phyloP scores from a whole-genome alignment of 1,140 invertebrate species.

The Apis cerana region DNA sequence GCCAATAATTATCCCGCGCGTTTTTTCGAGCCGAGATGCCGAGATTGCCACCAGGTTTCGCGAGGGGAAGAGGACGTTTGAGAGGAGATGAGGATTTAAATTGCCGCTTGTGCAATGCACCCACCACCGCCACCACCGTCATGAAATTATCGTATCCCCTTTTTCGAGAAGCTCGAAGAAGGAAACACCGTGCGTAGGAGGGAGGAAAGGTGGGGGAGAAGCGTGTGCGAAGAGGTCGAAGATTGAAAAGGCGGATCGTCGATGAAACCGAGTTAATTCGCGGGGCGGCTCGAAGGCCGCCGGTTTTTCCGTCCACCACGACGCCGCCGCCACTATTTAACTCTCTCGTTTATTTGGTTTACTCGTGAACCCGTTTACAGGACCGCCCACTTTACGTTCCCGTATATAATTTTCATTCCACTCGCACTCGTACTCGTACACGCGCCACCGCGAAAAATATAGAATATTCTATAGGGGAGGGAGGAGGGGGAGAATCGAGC shows the following conservation, averaged over 20 bases:
- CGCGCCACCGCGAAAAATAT: constrained; percentile 39
- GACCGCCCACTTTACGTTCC: constrained; percentile 45
- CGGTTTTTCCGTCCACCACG: background rate
- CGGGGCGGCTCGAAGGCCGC: background rate
- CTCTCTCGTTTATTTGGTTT: constrained; percentile 47
- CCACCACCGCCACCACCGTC: constrained; percentile 22
- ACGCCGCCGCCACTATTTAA: background rate
- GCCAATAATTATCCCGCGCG: background rate
- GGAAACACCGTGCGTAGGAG: background rate
- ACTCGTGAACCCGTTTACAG: constrained; percentile 43
- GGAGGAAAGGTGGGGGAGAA: background rate
- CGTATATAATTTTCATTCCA: constrained; percentile 55
- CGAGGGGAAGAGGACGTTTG: constrained; percentile 9
- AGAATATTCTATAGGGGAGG: constrained; percentile 27
- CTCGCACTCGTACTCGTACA: background rate
- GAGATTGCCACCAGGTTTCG: background rate
- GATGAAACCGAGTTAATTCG: background rate
- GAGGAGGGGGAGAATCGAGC: constrained; percentile 8
- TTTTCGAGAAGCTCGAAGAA: background rate
- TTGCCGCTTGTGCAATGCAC: constrained; percentile 41
- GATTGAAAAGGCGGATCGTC: background rate
- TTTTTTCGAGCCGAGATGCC: constrained; percentile 30
- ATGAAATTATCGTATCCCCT: constrained; percentile 33
- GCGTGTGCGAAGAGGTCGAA: background rate
- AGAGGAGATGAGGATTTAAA: constrained; percentile 11